phyloP scores from a whole-genome alignment of 2,888 invertebrate genomes.

The Colletes collaris region DNA sequence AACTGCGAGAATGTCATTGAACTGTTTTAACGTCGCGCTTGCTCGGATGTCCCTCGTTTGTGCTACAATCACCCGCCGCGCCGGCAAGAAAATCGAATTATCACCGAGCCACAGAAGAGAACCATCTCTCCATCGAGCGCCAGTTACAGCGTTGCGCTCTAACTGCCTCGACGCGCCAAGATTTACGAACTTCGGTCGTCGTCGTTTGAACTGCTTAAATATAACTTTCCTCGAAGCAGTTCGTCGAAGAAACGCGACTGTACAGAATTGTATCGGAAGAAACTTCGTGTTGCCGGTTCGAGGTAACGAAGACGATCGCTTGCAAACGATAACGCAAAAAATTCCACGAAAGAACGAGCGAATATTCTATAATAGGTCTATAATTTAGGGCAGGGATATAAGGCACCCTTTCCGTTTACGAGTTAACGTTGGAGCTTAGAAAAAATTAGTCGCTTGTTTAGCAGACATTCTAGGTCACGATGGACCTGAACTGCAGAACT shows the following conservation, averaged over 20 bases:
- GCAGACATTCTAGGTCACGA: too few relatives aligned
- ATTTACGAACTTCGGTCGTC: not conserved
- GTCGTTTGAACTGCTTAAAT: not conserved
- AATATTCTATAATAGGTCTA: not conserved
- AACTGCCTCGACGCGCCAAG: not conserved
- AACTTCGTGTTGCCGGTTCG: not conserved
- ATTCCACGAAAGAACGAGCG: not conserved
- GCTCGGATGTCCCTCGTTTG: slow-evolving; percentile 8
- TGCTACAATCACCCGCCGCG: slow-evolving; percentile 2
- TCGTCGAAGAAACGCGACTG: not conserved
- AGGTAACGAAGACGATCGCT: not conserved
- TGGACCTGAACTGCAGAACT: too few relatives aligned
- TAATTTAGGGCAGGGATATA: too few relatives aligned
- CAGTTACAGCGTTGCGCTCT: not conserved
- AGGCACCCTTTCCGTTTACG: too few relatives aligned
- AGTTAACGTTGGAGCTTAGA: too few relatives aligned
- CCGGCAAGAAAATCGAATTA: slow-evolving; percentile 43
- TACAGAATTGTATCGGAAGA: not conserved
- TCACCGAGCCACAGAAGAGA: slow-evolving; percentile 11
- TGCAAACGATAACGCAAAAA: not conserved
- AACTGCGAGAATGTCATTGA: slow-evolving; percentile 29
- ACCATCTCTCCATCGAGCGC: not conserved
- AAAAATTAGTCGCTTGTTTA: too few relatives aligned
- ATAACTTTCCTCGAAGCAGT: not conserved
- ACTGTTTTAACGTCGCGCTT: slow-evolving; percentile 15